phyloP scores from a whole-genome alignment of 2,797 vertebrate species.

The Alca torda region DNA sequence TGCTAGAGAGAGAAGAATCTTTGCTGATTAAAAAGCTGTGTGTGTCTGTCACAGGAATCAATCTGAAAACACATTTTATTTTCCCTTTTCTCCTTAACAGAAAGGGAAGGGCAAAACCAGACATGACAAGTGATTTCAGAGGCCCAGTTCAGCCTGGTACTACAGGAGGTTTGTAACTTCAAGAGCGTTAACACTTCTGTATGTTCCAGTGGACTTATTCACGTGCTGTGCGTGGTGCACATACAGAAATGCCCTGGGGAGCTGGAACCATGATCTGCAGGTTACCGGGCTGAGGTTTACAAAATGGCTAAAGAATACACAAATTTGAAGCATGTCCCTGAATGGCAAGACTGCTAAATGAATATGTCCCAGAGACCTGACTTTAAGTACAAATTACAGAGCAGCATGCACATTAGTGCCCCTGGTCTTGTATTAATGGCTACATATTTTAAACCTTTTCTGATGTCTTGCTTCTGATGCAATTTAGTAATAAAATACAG shows the following conservation, averaged over 20 bases:
- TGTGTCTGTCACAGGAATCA: not conserved
- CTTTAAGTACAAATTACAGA: not conserved
- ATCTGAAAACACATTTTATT: not conserved
- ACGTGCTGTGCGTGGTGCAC: accelerated
- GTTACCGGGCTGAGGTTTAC: not conserved
- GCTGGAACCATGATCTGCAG: not conserved
- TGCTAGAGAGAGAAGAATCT: not conserved
- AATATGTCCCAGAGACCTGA: not conserved
- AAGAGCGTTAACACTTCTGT: not conserved
- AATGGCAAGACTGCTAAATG: not conserved
- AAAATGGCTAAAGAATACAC: not conserved
- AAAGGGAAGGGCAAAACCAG: not conserved
- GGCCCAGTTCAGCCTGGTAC: not conserved
- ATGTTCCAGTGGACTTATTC: not conserved
- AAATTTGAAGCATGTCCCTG: not conserved
- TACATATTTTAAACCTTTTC: not conserved
- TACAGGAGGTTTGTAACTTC: not conserved
- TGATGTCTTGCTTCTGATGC: not conserved
- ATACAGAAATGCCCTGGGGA: not conserved
- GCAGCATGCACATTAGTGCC: not conserved
- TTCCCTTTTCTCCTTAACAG: not conserved
- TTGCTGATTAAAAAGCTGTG: not conserved
- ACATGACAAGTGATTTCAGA: not conserved
- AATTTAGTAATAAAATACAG: not conserved
- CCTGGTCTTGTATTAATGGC: not conserved